A percentile compares a stretch with the other conserved stretches of the same genome.
These are phyloP conservation scores for Andricus grossulariae DNA, from an alignment of 1,140 invertebrate species.

Conservation along the genomic window DNA sequence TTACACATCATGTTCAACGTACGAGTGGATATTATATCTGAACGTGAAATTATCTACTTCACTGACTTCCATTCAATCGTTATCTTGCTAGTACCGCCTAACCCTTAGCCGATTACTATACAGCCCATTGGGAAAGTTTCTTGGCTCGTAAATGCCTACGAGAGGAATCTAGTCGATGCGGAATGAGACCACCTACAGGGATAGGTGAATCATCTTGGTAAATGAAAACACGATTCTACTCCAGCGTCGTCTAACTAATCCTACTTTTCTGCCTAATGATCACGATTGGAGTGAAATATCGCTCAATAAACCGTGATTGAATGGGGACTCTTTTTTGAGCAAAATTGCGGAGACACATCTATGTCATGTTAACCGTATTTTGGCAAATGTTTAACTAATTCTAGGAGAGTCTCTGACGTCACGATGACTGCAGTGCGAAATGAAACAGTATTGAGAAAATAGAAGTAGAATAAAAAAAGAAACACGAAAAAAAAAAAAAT, in stretches of 20 bases:
- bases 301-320: background rate
- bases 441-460: too few relatives aligned
- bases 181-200: slow-evolving; percentile 27
- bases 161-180: slow-evolving; percentile 26
- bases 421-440: too few relatives aligned
- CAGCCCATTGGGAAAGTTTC: slow-evolving; percentile 20
- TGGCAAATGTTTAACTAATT: too few relatives aligned
- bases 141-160: slow-evolving; percentile 11
- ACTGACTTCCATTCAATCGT: slow-evolving; percentile 20
- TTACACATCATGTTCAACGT: background rate
- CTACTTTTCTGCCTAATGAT: background rate
- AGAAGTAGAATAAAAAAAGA: too few relatives aligned
- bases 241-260: too few relatives aligned
- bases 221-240: slow-evolving; percentile 28
- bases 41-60: slow-evolving; percentile 26
- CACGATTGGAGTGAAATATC: slow-evolving; percentile 21
- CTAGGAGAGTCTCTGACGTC: too few relatives aligned
- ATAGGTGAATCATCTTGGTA: slow-evolving; percentile 26
- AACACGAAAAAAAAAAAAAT: too few relatives aligned
- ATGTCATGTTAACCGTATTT: too few relatives aligned
- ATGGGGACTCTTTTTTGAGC: too few relatives aligned
- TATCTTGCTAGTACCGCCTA: background rate
- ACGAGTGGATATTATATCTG: background rate
- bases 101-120: background rate
- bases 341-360: too few relatives aligned